phyloP scores from a whole-genome alignment of 2,797 vertebrate genomes.

The Chaetophractus vellerosus region DNA sequence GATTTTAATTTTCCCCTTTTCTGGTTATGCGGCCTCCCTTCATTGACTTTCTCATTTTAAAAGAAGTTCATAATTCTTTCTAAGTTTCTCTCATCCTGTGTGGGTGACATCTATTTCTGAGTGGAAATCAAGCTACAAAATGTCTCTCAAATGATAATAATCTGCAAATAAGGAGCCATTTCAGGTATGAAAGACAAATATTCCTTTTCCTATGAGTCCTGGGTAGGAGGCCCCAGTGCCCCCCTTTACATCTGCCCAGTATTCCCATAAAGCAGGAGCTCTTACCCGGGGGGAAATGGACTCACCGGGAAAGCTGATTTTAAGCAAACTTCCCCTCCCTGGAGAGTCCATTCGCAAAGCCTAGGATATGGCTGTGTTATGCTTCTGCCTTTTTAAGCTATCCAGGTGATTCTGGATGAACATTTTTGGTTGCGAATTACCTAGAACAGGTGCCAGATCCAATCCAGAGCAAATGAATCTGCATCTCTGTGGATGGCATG shows the following conservation, averaged over 20 bases:
- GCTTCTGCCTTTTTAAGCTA: background rate
- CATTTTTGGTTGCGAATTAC: no score
- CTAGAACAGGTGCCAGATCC: background rate
- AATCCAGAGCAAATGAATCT: no score
- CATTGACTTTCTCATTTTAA: constrained; percentile 85
- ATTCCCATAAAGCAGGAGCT: background rate
- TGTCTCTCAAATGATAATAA: constrained; percentile 36
- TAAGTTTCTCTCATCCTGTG: constrained; percentile 78
- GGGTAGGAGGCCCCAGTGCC: fast-evolving
- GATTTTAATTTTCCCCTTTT: constrained; percentile 88
- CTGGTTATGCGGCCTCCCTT: constrained; percentile 81
- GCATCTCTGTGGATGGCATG: fast-evolving
- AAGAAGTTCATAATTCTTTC: constrained; percentile 84
- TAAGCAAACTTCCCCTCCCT: background rate
- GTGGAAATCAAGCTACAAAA: constrained; percentile 74
- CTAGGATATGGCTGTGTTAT: fast-evolving
- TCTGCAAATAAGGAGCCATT: background rate
- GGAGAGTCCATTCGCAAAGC: background rate
- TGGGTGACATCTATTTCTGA: constrained; percentile 80
- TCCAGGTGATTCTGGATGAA: no score
- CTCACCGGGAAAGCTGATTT: fast-evolving
- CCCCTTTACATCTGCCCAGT: background rate
- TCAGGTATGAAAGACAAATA: background rate
- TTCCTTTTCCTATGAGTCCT: background rate
- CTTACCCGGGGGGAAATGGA: background rate